A percentile compares a stretch with the other conserved stretches of the same genome.
Conservation (phyloP, 64 coral and sea anemone species). For the Stylophora pistillata region DNA sequence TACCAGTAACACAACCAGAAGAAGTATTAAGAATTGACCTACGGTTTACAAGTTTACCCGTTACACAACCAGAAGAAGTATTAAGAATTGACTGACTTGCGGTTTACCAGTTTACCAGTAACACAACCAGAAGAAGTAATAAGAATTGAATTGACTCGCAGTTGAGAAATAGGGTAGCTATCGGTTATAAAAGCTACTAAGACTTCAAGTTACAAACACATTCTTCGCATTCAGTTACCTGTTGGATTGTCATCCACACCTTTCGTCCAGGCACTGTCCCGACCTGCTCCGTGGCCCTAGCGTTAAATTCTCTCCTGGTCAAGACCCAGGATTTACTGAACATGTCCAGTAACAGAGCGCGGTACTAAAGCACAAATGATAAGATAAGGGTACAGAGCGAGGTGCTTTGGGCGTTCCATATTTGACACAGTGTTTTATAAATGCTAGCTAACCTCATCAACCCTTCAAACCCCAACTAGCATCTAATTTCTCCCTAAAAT, state of each 20-base stretch:
- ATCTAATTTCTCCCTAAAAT: too few relatives aligned
- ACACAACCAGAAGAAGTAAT: too few relatives aligned
- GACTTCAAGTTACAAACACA: background rate
- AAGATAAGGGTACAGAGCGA: background rate
- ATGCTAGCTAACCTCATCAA: too few relatives aligned
- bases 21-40: background rate
- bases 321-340: slow-evolving; percentile 48
- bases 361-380: slow-evolving; percentile 43
- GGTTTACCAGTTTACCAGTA: too few relatives aligned
- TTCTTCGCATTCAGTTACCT: slow-evolving; percentile 10
- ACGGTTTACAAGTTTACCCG: too few relatives aligned
- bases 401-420: background rate
- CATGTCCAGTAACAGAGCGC: slow-evolving; percentile 63
- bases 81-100: background rate
- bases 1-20: too few relatives aligned
- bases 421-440: too few relatives aligned
- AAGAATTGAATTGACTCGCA: background rate
- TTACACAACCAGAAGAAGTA: too few relatives aligned
- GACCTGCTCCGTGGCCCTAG: slow-evolving; percentile 41
- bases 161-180: background rate
- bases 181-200: background rate
- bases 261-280: slow-evolving; percentile 43
- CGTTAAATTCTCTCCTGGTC: slow-evolving; percentile 57
- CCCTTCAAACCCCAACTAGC: too few relatives aligned
- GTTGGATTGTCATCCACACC: slow-evolving; percentile 67